Percentiles rank a stretch among this genome's conserved stretches.
These are phyloP conservation scores for Chironomus tepperi DNA, from an alignment of 1,140 invertebrate genomes.

Conservation along the genomic window DNA sequence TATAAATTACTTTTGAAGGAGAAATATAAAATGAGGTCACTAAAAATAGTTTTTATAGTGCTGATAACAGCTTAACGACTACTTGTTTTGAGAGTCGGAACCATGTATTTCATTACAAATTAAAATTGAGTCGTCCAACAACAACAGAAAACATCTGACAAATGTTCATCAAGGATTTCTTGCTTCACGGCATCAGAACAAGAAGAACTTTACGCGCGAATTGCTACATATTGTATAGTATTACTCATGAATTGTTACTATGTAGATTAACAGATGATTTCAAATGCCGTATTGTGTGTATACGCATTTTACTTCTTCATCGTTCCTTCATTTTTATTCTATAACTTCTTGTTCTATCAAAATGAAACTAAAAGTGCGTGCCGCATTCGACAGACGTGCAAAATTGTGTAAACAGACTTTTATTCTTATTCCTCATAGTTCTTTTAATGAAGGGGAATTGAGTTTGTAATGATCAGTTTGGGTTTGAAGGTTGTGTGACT, in stretches of 20 bases:
- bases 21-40: neutral
- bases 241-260: neutral
- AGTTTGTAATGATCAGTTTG: no score
- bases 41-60: neutral
- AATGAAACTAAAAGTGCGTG: slow-evolving; percentile 12
- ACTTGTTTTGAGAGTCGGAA: neutral
- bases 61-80: neutral
- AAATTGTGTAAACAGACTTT: neutral
- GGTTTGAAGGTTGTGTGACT: no score
- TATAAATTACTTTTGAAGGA: neutral
- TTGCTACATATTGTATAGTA: neutral
- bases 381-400: neutral
- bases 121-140: neutral
- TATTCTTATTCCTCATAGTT: neutral
- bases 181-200: neutral
- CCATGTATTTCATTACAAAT: neutral
- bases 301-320: neutral
- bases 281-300: neutral
- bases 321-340: neutral
- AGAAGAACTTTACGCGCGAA: neutral
- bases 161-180: slow-evolving; percentile 13
- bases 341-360: neutral
- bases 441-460: neutral
- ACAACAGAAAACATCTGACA: neutral
- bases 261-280: neutral